Evolutionary conservation across 2,797 vertebrate genomes (phyloP).

Genomic region (Chelmon rostratus): DNA sequence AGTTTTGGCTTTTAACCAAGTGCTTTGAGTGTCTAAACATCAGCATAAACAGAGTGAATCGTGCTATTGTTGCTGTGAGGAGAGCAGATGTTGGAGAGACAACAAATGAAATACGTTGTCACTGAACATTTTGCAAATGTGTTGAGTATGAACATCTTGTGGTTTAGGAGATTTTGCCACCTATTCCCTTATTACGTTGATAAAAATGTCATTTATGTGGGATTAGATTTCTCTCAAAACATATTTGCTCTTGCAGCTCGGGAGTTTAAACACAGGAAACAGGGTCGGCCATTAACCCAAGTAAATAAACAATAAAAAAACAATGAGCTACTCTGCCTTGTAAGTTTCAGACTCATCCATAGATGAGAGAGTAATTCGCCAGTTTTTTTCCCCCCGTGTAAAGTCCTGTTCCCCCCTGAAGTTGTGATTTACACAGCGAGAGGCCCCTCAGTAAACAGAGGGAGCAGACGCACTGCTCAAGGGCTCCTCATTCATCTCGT

Average conservation of each 20-base stretch:
- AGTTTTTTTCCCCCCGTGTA: constrained; percentile 34
- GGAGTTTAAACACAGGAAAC: too few species aligned
- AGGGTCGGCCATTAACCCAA: background rate
- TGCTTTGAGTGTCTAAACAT: too few species aligned
- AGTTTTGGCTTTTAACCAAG: too few species aligned
- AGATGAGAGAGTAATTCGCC: constrained; percentile 34
- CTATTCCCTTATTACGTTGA: background rate
- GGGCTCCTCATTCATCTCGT: constrained; percentile 74
- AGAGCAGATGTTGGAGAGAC: background rate
- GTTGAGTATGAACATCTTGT: background rate
- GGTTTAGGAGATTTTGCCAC: background rate
- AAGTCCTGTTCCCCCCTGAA: constrained; percentile 49
- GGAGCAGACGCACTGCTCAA: constrained; percentile 75
- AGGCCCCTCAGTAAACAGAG: constrained; percentile 72
- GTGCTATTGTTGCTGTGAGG: background rate
- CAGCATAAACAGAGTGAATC: background rate
- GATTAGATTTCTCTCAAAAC: background rate
- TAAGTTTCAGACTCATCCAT: constrained; percentile 31
- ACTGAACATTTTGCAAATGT: background rate
- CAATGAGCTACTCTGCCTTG: constrained; percentile 20
- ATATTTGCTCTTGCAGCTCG: background rate
- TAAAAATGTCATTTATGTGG: background rate
- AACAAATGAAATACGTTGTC: background rate
- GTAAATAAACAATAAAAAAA: constrained; percentile 9
- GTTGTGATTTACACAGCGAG: constrained; percentile 69